Evolutionary conservation across 2,888 invertebrate species (phyloP).

Genomic region (Cylindroiulus punctatus): DNA sequence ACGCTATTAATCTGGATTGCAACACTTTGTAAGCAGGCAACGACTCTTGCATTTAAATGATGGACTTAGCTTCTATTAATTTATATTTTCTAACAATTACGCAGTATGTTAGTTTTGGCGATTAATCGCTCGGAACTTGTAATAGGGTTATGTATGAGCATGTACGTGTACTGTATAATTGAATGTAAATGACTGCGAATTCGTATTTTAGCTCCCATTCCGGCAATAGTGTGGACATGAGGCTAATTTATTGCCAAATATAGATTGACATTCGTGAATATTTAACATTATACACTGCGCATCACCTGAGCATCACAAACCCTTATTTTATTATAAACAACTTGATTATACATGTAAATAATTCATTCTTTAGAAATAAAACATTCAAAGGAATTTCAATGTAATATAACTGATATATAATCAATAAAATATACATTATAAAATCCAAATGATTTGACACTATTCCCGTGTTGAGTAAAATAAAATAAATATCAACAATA

Average conservation of each 20-base stretch:
- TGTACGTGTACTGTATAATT: background rate
- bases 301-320: too few species aligned
- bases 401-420: too few species aligned
- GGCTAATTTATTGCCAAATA: background rate
- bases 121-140: background rate
- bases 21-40: constrained; percentile 39
- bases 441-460: too few species aligned
- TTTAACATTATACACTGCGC: too few species aligned
- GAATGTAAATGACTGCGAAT: background rate
- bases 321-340: too few species aligned
- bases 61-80: constrained; percentile 21
- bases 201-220: background rate
- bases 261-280: too few species aligned
- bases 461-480: too few species aligned
- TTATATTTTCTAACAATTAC: constrained; percentile 39
- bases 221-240: background rate
- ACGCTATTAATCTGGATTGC: constrained; percentile 39
- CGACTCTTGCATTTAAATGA: constrained; percentile 45
- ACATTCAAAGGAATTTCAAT: too few species aligned
- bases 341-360: too few species aligned
- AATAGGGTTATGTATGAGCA: background rate
- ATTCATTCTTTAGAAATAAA: too few species aligned
- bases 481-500: too few species aligned
- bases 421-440: too few species aligned
- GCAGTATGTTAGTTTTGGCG: background rate